Base-by-base conservation (phyloP, 2,888 invertebrate genomes). In the Scaptomyza polygonia region DNA sequence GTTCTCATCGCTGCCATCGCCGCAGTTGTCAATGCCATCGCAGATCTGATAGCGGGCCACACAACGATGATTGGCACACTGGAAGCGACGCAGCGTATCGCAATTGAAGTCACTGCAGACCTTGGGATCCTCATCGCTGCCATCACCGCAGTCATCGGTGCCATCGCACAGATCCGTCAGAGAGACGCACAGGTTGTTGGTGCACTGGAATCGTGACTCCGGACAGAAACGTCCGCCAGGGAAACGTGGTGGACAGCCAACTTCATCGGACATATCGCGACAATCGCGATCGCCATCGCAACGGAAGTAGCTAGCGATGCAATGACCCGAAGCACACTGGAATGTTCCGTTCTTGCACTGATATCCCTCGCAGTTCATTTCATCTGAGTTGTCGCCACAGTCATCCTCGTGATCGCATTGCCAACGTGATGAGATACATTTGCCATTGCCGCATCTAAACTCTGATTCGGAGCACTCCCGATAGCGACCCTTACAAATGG, bases 331-430 rank as follows among this genome's bases (percentile, higher is more conserved):
- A 53, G 94, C 93, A 88, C 98, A 98, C 91, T 97, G 97, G 95
- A 97, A 98, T 12, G 97, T 96, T 32, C 96, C 96, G 71, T 96
- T 95, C 93, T 96, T 97, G 92, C 97, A 97, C 86, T 95, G 94
- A 92, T 96, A 97, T 4, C 95, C 95, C 49, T 94, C 95, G 87
- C 98, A 98, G 54, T 95, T 95, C 64, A 94, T 92, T 91, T 98
- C 98, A 89, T 99, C 99, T 3, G 97, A 96, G 80, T 96, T 96
- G 91, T 99, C 99, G 0, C 98, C 97, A 87, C 99, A 99, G 90
- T 99, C 99, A 89, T 98, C 97, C 90, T 98, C 98, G 91, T 97
- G 97, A 89, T 99, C 98, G 91, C 99, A 99, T 40, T 97, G 94
- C 97, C 98, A 98, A 68, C 98, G 93, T 0, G 96, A 95, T 0